A percentile compares a stretch with the other conserved stretches of the same genome.
Evolutionary conservation across 2,888 invertebrate genomes (phyloP).

Genomic region (Leptothorax acervorum): DNA sequence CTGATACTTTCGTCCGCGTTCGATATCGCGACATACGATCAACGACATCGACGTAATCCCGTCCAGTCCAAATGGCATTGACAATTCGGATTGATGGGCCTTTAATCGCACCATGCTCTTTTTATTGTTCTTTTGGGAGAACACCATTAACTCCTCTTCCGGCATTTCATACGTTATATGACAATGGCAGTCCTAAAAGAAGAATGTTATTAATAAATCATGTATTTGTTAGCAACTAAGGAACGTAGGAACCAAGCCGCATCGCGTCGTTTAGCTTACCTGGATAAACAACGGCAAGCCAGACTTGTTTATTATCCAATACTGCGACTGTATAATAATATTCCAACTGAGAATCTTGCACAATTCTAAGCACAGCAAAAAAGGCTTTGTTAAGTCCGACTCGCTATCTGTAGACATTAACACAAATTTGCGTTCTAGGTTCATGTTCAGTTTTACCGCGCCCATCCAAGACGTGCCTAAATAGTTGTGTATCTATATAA

Average conservation of each 20-base stretch:
- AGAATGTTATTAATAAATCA: conserved; percentile 8
- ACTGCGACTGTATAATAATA: conserved; percentile 91
- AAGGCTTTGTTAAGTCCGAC: conserved; percentile 89
- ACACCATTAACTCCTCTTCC: conserved; percentile 90
- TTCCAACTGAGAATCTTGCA: conserved; percentile 89
- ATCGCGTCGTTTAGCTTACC: conserved; percentile 85
- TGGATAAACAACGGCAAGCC: conserved; percentile 93
- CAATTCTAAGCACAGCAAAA: conserved; percentile 90
- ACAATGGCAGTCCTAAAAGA: conserved; percentile 88
- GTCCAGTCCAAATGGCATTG: conserved; percentile 89
- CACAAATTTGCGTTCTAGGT: conserved; percentile 88
- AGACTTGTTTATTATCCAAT: conserved; percentile 96
- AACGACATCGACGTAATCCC: conserved; percentile 92
- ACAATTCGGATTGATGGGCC: conserved; percentile 90
- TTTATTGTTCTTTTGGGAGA: conserved; percentile 88
- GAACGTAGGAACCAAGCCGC: not conserved
- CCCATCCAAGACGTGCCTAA: conserved; percentile 91
- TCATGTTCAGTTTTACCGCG: conserved; percentile 89
- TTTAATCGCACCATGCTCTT: conserved; percentile 87
- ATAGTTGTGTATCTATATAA: conserved; percentile 87
- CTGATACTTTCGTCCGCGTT: conserved; percentile 90
- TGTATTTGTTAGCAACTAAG: not conserved
- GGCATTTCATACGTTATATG: conserved; percentile 88
- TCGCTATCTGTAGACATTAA: conserved; percentile 90
- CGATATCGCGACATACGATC: conserved; percentile 90